Percentiles rank a stretch among this genome's conserved stretches.
phyloP scores from a whole-genome alignment of 2,888 invertebrate species.

The Steinernema carpocapsae region DNA sequence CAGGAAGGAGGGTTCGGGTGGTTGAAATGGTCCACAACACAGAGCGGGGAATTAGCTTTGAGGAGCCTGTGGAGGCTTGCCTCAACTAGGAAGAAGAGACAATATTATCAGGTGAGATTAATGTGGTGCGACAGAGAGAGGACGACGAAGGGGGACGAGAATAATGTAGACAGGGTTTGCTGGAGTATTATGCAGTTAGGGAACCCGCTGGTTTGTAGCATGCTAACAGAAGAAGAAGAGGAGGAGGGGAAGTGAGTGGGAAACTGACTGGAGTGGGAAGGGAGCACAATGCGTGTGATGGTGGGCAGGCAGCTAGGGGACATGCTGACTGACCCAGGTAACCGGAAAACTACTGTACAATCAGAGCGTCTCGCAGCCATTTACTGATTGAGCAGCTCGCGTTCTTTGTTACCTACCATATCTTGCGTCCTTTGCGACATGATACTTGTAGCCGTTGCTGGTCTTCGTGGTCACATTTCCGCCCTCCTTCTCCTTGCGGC shows the following conservation, averaged over 20 bases:
- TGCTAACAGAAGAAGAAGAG: not conserved
- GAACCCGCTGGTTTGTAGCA: slow-evolving; percentile 23
- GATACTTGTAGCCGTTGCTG: slow-evolving; percentile 39
- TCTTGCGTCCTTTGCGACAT: slow-evolving; percentile 22
- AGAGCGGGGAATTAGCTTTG: too few relatives aligned
- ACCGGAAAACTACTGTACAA: slow-evolving; percentile 28
- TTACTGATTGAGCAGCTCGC: slow-evolving; percentile 25
- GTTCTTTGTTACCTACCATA: slow-evolving; percentile 32
- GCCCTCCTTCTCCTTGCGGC: slow-evolving; percentile 1
- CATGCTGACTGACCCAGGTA: not conserved
- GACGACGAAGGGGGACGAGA: too few relatives aligned
- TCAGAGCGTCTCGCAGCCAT: too few relatives aligned
- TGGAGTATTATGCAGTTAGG: slow-evolving; percentile 16
- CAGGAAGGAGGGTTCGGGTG: too few relatives aligned
- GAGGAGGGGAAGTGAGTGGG: not conserved
- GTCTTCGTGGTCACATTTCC: slow-evolving; percentile 36
- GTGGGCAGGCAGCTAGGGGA: not conserved
- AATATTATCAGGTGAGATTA: too few relatives aligned
- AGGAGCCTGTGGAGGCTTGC: too few relatives aligned
- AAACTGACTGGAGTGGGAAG: not conserved
- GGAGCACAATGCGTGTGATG: too few relatives aligned
- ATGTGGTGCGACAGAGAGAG: too few relatives aligned
- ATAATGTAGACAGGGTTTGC: too few relatives aligned
- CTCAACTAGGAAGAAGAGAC: too few relatives aligned
- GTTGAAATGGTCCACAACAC: too few relatives aligned